Conservation (phyloP, 2,888 invertebrate genomes). For the Ophioninae sp. region DNA sequence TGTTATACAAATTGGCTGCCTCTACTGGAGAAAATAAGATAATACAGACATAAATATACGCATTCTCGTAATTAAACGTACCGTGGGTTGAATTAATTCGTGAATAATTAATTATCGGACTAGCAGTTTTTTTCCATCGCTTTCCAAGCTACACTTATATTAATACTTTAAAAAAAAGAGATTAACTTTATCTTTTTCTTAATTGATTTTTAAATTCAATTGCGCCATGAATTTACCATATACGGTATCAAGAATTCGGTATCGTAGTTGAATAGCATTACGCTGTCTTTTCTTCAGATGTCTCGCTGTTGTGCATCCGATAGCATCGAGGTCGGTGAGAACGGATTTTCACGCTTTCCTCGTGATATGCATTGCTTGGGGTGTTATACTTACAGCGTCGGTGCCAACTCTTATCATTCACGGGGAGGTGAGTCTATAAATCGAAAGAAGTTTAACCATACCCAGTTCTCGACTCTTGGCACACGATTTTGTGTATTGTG, state of each 20-base stretch:
- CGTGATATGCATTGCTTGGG: conserved; percentile 91
- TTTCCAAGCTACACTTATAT: neutral
- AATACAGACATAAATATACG: too few species aligned
- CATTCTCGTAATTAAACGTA: too few species aligned
- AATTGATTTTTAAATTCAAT: neutral
- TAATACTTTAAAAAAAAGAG: neutral
- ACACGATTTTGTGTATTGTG: conserved; percentile 14
- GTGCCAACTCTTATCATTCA: conserved; percentile 90
- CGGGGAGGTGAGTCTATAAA: conserved; percentile 85
- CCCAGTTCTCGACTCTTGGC: conserved; percentile 40
- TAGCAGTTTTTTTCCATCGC: neutral
- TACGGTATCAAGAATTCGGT: neutral
- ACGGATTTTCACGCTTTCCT: conserved; percentile 91
- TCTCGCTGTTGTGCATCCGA: conserved; percentile 96
- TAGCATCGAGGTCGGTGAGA: conserved; percentile 92
- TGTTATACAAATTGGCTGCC: too few species aligned
- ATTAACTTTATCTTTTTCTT: conserved; percentile 1
- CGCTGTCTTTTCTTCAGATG: conserved; percentile 81
- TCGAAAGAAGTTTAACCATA: conserved; percentile 22
- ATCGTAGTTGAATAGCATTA: conserved; percentile 68
- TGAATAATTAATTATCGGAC: too few species aligned
- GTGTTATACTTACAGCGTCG: conserved; percentile 89
- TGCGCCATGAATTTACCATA: conserved; percentile 6
- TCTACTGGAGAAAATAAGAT: too few species aligned
- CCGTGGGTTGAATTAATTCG: too few species aligned